These are phyloP conservation scores for Tetramorium alpestre DNA, from an alignment of 1,140 invertebrate genomes.

Conservation along the genomic window DNA sequence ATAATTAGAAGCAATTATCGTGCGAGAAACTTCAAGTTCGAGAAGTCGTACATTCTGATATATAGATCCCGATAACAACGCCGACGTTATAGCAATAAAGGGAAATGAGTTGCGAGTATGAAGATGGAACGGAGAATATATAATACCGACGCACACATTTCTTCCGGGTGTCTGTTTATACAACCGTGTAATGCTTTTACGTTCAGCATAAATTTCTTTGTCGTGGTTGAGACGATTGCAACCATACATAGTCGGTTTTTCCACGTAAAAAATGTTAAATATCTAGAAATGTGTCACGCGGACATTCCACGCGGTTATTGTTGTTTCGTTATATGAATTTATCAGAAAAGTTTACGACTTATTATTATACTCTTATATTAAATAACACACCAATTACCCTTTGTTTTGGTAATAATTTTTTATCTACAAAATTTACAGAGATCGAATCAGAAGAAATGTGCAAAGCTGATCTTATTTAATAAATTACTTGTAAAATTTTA, in stretches of 20 bases:
- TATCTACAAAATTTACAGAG: background rate
- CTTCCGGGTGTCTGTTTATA: background rate
- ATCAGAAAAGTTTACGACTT: background rate
- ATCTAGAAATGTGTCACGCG: background rate
- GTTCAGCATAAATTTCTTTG: background rate
- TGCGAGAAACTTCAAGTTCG: background rate
- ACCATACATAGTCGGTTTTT: background rate
- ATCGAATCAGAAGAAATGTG: background rate
- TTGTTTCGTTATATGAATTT: background rate
- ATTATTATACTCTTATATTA: background rate
- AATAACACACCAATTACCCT: background rate
- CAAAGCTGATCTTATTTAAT: background rate
- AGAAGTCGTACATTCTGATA: background rate
- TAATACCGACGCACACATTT: background rate
- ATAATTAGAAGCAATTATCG: background rate
- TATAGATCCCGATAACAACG: background rate
- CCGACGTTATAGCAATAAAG: slow-evolving; percentile 7
- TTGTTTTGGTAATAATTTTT: background rate
- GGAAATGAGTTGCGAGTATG: slow-evolving; percentile 10
- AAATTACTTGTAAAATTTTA: background rate
- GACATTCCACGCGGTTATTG: background rate
- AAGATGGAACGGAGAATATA: background rate
- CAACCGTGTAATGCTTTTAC: background rate
- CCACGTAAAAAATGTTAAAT: background rate
- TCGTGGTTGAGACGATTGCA: slow-evolving; percentile 1